A percentile compares a stretch with the other conserved stretches of the same genome.
These are phyloP conservation scores for Rhinogobius similis DNA, from an alignment of 2,113 vertebrate genomes.

Conservation along the genomic window DNA sequence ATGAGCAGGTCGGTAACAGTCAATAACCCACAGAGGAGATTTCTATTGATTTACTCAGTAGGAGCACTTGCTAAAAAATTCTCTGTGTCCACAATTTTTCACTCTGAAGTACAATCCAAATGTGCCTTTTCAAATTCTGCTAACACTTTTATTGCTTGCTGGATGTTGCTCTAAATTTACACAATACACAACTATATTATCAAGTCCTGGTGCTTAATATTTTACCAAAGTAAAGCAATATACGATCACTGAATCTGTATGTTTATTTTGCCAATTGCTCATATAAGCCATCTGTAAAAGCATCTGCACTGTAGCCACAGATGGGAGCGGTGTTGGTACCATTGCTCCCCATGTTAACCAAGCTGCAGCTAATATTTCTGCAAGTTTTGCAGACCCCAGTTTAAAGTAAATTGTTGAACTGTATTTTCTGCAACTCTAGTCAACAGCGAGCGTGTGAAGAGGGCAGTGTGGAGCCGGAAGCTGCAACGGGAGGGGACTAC, in stretches of 20 bases:
- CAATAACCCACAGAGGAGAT: background rate
- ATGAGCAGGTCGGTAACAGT: slow-evolving; percentile 60
- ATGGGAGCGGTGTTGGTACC: slow-evolving; percentile 19
- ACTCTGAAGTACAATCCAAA: background rate
- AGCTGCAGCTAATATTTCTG: slow-evolving; percentile 15
- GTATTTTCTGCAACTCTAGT: slow-evolving; percentile 38
- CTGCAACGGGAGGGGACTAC: slow-evolving; percentile 59
- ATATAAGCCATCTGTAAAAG: slow-evolving; percentile 44
- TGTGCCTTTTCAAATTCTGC: background rate
- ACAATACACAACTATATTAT: background rate
- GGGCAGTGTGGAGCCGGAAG: slow-evolving; percentile 65
- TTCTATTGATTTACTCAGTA: background rate
- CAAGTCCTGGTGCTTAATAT: too few species aligned
- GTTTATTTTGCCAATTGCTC: slow-evolving; percentile 24
- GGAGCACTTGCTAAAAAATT: background rate
- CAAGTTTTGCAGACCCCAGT: too few species aligned
- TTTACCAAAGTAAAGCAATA: background rate
- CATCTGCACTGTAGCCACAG: slow-evolving; percentile 53
- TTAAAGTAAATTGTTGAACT: slow-evolving; percentile 2
- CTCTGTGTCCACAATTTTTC: background rate
- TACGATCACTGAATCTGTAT: slow-evolving; percentile 3
- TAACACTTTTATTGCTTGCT: slow-evolving; percentile 10
- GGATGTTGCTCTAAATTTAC: background rate
- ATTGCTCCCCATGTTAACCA: slow-evolving; percentile 53
- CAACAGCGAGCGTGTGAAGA: slow-evolving; percentile 63